phyloP scores from a whole-genome alignment of 2,113 vertebrate species.

The Melierax canorus region DNA sequence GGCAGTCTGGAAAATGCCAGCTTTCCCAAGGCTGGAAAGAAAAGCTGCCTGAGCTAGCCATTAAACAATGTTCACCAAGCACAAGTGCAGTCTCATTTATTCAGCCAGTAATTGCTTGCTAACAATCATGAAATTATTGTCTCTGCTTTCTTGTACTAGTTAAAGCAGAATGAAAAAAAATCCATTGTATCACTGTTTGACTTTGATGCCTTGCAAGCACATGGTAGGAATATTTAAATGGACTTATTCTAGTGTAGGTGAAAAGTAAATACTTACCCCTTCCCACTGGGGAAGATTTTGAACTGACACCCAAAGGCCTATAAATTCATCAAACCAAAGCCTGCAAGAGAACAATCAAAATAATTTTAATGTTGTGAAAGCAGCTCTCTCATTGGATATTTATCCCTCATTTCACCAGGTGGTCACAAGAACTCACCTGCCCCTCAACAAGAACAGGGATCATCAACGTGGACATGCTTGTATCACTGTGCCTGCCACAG shows the following conservation, averaged over 20 bases:
- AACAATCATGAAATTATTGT: background rate
- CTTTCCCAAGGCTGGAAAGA: background rate
- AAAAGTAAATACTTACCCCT: constrained; percentile 81
- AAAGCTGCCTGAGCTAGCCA: background rate
- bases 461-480: accelerated
- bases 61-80: background rate
- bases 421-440: background rate
- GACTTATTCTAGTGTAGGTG: background rate
- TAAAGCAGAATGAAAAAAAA: background rate
- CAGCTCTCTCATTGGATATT: background rate
- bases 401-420: background rate
- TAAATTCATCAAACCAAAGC: constrained; percentile 96
- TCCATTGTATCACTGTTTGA: background rate
- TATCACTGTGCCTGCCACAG: background rate
- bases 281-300: constrained; percentile 99
- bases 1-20: background rate
- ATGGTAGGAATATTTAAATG: background rate
- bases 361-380: background rate
- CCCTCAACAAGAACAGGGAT: background rate
- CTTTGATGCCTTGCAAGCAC: background rate
- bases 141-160: background rate
- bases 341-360: constrained; percentile 73
- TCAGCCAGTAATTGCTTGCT: background rate
- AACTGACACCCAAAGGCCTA: constrained; percentile 93
- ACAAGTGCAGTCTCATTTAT: background rate